Base-by-base conservation (phyloP, 2,888 invertebrate species). In the Axea sp. region DNA sequence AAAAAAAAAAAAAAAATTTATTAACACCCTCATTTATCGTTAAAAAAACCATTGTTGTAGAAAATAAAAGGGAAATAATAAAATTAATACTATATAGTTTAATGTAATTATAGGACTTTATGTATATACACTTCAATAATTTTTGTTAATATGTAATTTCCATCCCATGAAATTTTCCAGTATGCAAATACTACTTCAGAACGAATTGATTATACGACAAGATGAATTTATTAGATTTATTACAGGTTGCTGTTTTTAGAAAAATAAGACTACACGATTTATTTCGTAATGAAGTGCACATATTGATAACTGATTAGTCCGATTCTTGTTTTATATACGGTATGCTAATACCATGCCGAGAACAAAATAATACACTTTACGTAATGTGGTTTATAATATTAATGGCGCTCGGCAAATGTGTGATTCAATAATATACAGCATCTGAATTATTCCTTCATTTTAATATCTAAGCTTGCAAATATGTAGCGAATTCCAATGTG, bases 321-420 rank as follows among this genome's bases (percentile, higher is more conserved):
- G 37, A 39, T 60, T 49, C 31, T 47, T 39, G 41, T 39, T 51
- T 62, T 17, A 31, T 9, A 9, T 33, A 17, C 7, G n/a, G 24
- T 41, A 51, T 62, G 51, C 41, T 62, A 51, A 51, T 51, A 3
- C n/a, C 4, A 6, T 17, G 4, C 4, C 14, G 24, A 62, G 49
- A 15, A 39, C 39, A 26, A 26, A 45, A 35, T 59, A 26, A 26
- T 45, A 17, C 11, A 26, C 17, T 45, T 59, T 59, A 35, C 59
- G 45, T 59, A 59, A 59, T 17, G 35, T 28, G 35, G 33, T 45
- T 45, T 45, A 57, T 43, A 26, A 35, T 35, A 35, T 35, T 45
- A 59, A 59, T 37, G 12, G 24, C 8, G 26, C 8, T 2, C 0
- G 22, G 15, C 12, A 35, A 45, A 19, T 9, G 9, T 19, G 9